Conservation (phyloP, 2,797 vertebrate genomes). For the Mycteria americana region DNA sequence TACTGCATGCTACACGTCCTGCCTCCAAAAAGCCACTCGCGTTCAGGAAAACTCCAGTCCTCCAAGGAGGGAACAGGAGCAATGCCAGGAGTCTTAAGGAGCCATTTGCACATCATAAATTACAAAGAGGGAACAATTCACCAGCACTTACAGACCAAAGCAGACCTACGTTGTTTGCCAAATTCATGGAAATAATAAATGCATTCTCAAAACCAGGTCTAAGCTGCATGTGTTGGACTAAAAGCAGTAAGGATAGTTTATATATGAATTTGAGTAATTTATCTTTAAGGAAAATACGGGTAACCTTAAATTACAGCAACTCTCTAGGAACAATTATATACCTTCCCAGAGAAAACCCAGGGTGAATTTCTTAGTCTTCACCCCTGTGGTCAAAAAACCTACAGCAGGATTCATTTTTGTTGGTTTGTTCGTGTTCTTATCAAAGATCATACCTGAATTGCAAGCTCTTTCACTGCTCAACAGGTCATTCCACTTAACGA, state of each 20-base stretch:
- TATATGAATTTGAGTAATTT: background rate
- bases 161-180: background rate
- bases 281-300: background rate
- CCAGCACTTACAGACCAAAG: background rate
- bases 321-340: background rate
- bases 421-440: background rate
- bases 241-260: background rate
- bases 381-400: background rate
- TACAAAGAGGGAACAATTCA: background rate
- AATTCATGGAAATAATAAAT: background rate
- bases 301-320: background rate
- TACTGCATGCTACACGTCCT: background rate
- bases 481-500: slow-evolving; percentile 12
- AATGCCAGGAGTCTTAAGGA: background rate
- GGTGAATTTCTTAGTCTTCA: background rate
- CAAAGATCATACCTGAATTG: slow-evolving; percentile 23
- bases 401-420: background rate
- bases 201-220: background rate
- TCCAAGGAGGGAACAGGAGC: background rate
- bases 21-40: background rate
- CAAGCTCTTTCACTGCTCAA: background rate
- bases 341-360: background rate
- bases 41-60: background rate
- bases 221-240: fast-evolving
- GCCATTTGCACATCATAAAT: background rate